Evolutionary conservation across 2,113 vertebrate genomes (phyloP).

Genomic region (Anguilla rostrata): DNA sequence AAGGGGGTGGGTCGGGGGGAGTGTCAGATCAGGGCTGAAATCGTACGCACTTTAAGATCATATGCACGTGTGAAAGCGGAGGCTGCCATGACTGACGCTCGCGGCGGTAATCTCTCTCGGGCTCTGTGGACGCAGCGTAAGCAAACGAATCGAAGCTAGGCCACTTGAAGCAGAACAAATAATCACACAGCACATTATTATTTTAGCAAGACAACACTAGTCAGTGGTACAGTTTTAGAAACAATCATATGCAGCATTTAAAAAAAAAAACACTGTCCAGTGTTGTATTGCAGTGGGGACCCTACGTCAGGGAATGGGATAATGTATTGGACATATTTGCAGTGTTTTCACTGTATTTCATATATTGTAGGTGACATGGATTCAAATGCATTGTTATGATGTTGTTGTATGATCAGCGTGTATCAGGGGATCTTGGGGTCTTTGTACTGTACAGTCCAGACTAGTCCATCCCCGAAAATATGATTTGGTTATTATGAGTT

Average conservation of each 20-base stretch:
- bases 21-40: background rate
- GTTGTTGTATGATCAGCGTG: conserved; percentile 1
- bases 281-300: conserved; percentile 7
- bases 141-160: background rate
- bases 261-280: background rate
- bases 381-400: background rate
- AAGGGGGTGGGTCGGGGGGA: background rate
- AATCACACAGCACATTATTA: conserved; percentile 24
- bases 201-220: background rate
- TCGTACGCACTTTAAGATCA: background rate
- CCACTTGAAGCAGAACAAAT: conserved; percentile 6
- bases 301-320: conserved; percentile 4
- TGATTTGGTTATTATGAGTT: conserved; percentile 59
- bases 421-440: conserved; percentile 37
- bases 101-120: background rate
- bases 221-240: background rate
- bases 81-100: background rate
- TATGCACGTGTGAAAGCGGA: background rate
- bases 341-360: conserved; percentile 5
- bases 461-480: conserved; percentile 69
- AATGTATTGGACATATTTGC: background rate
- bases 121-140: background rate
- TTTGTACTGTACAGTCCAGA: conserved; percentile 72
- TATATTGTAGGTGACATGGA: background rate
- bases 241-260: background rate